phyloP scores from a whole-genome alignment of 2,113 vertebrate genomes.

The Ardeotis arabs region DNA sequence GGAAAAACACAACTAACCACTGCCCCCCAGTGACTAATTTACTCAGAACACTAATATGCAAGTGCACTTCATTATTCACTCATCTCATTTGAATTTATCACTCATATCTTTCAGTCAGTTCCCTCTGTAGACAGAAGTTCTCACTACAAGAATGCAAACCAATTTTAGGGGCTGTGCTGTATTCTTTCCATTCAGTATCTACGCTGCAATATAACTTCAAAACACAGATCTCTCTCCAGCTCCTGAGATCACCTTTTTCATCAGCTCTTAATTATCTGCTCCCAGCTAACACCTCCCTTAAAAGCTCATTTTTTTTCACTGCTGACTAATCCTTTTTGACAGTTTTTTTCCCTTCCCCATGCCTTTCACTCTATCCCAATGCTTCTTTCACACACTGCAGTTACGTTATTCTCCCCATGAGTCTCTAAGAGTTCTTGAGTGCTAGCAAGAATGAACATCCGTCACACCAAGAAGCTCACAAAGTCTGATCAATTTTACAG shows the following conservation, averaged over 20 bases:
- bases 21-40: conserved; percentile 22
- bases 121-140: not conserved
- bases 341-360: not conserved
- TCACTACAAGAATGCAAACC: not conserved
- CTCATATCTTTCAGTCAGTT: not conserved
- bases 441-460: not conserved
- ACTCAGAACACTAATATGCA: not conserved
- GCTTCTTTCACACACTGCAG: not conserved
- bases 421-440: not conserved
- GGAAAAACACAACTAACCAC: not conserved
- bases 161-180: not conserved
- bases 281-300: not conserved
- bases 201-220: not conserved
- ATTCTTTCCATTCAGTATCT: not conserved
- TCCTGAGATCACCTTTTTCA: not conserved
- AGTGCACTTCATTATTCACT: not conserved
- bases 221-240: not conserved
- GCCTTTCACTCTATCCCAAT: not conserved
- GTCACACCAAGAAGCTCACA: not conserved
- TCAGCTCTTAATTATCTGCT: not conserved
- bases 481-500: not conserved
- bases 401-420: not conserved
- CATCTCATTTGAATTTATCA: not conserved
- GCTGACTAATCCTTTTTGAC: not conserved
- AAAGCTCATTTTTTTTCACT: not conserved